These are phyloP conservation scores for Coelopa pilipes DNA, from an alignment of 2,888 invertebrate species.

Conservation along the genomic window DNA sequence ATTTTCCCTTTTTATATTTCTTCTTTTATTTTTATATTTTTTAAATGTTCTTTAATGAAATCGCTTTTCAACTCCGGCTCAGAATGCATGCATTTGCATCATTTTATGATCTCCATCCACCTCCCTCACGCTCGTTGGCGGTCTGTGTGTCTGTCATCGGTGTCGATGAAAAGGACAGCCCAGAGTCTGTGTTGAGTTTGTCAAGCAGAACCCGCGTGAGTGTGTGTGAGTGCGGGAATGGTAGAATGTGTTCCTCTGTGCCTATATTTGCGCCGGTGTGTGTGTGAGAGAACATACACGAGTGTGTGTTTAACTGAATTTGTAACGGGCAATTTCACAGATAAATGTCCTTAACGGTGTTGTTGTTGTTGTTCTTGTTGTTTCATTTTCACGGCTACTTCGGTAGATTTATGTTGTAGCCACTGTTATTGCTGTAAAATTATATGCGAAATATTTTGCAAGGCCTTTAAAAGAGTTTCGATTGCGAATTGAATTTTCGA, in stretches of 20 bases:
- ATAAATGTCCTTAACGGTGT: slow-evolving; percentile 1
- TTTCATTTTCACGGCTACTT: too few species aligned
- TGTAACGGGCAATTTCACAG: slow-evolving; percentile 17
- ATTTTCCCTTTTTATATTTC: too few species aligned
- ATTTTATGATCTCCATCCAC: background rate
- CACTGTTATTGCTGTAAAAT: too few species aligned
- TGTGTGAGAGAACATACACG: background rate
- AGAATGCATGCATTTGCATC: background rate
- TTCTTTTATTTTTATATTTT: background rate
- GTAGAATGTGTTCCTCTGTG: background rate
- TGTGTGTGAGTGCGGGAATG: background rate
- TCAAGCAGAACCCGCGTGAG: background rate
- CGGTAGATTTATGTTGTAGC: too few species aligned
- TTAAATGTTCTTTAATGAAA: background rate
- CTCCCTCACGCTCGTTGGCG: background rate
- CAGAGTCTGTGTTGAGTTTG: background rate
- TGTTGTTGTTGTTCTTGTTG: too few species aligned
- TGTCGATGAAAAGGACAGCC: background rate
- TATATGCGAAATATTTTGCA: too few species aligned
- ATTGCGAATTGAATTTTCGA: too few species aligned
- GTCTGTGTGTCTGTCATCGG: background rate
- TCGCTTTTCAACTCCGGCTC: too few species aligned
- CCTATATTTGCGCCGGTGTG: background rate
- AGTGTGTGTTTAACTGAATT: slow-evolving; percentile 18
- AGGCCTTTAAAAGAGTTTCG: too few species aligned